These are phyloP conservation scores for Agrotis exclamationis DNA, from an alignment of 2,888 invertebrate species.

Conservation along the genomic window DNA sequence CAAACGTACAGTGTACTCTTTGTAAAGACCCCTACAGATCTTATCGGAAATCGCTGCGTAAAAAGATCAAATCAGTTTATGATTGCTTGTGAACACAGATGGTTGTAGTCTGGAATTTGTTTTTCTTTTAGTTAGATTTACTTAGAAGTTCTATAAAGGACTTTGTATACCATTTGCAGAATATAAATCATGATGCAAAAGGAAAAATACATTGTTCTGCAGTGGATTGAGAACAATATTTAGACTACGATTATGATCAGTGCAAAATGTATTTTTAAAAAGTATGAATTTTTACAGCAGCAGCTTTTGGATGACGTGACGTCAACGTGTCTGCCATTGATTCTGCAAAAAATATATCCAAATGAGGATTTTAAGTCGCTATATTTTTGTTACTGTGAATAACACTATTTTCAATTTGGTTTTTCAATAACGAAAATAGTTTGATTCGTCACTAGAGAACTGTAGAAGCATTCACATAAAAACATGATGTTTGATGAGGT, in stretches of 20 bases:
- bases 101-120: conserved; percentile 25
- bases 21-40: conserved; percentile 67
- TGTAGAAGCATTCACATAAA: no score
- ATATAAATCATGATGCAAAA: neutral
- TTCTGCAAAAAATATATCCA: no score
- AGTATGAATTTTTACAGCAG: no score
- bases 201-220: neutral
- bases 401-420: neutral
- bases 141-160: conserved; percentile 1
- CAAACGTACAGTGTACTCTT: conserved; percentile 65
- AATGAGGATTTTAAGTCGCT: neutral
- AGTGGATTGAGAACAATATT: neutral
- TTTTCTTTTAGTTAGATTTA: conserved; percentile 27
- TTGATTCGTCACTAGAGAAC: no score
- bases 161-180: neutral
- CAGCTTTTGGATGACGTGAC: neutral
- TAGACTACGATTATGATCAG: neutral
- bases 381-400: neutral
- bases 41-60: conserved; percentile 63
- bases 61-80: conserved; percentile 61
- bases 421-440: neutral
- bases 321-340: no score
- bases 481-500: no score
- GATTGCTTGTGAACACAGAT: conserved; percentile 38
- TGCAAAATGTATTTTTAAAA: neutral